Conservation (phyloP, 53 echinoderm and acorn worm genomes). For the Paracentrotus lividus region DNA sequence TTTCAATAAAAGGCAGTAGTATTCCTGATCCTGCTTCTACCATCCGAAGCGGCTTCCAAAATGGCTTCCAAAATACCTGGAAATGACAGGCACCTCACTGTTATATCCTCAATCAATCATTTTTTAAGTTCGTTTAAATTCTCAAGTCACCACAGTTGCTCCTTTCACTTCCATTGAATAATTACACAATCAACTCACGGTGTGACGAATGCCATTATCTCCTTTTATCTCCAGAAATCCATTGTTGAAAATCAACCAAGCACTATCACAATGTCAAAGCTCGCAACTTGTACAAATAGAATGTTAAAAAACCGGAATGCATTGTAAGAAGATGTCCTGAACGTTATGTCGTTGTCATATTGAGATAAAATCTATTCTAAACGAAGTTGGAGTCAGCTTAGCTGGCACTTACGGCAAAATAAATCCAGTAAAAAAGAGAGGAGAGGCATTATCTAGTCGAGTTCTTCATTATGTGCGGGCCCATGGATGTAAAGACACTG, state of each 20-base stretch:
- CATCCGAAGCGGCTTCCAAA: background rate
- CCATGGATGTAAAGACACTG: background rate
- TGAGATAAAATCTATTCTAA: background rate
- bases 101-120: background rate
- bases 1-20: conserved; percentile 1
- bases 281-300: background rate
- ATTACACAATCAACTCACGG: background rate
- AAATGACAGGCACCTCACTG: background rate
- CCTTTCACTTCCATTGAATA: background rate
- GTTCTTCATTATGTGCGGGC: conserved; percentile 50
- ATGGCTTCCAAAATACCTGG: no score
- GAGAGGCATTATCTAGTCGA: conserved; percentile 6
- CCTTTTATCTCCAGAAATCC: background rate
- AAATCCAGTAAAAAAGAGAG: background rate
- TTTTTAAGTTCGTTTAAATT: background rate
- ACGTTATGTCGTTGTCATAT: background rate
- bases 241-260: background rate
- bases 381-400: background rate
- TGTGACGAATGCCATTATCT: background rate
- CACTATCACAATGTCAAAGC: background rate
- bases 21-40: background rate
- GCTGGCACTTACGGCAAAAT: background rate
- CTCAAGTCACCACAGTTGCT: background rate
- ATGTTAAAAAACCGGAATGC: background rate
- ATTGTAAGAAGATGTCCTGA: background rate